These are phyloP conservation scores for Dicerorhinus sumatrensis DNA, from an alignment of 2,113 vertebrate genomes.

Conservation along the genomic window DNA sequence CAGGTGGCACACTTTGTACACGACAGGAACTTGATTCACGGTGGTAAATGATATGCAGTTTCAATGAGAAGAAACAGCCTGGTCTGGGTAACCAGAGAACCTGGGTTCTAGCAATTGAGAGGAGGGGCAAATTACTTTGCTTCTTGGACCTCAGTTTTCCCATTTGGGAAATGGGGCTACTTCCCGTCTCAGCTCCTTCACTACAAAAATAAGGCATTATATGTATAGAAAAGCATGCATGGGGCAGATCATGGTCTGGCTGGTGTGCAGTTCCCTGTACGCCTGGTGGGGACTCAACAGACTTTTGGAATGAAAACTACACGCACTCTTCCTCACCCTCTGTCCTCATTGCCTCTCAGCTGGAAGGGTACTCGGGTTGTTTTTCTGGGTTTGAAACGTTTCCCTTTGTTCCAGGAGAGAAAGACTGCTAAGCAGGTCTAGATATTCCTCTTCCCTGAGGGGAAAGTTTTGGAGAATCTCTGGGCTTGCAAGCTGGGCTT, in stretches of 20 bases:
- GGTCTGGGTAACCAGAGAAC: no score
- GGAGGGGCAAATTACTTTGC: neutral
- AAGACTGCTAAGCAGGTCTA: neutral
- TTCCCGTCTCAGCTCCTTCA: neutral
- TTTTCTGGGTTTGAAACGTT: neutral
- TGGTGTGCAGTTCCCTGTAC: fast-evolving
- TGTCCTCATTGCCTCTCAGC: neutral
- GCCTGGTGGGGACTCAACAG: neutral
- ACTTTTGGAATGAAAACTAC: neutral
- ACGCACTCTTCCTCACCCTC: neutral
- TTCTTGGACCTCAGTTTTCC: neutral
- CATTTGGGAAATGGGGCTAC: neutral
- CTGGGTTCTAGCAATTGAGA: neutral
- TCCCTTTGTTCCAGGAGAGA: neutral
- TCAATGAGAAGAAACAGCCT: neutral
- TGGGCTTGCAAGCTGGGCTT: neutral
- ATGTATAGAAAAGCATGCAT: neutral
- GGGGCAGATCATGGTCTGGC: neutral
- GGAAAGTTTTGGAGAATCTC: neutral
- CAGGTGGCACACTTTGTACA: fast-evolving
- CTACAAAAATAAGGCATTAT: neutral
- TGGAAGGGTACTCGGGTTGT: neutral
- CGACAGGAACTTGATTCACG: fast-evolving
- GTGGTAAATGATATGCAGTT: neutral
- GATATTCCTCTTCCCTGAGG: neutral